A percentile compares a stretch with the other conserved stretches of the same genome.
Evolutionary conservation across 2,113 vertebrate species (phyloP).

Genomic region (Trachemys scripta): DNA sequence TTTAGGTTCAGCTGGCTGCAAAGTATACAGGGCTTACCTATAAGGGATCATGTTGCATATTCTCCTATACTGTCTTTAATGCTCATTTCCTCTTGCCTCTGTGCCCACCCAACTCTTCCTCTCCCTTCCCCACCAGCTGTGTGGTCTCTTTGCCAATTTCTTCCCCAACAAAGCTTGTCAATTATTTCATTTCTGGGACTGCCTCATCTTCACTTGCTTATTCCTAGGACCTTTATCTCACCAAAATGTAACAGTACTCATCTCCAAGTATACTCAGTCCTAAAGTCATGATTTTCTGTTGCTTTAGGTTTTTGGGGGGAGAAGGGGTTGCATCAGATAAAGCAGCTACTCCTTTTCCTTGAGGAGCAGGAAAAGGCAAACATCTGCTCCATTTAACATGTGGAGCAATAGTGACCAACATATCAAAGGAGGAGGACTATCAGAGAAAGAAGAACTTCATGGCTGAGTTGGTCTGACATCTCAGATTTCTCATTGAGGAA

Average conservation of each 20-base stretch:
- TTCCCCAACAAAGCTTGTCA: neutral
- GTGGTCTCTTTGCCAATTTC: accelerated
- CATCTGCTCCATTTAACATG: neutral
- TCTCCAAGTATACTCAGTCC: accelerated
- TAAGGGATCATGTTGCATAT: neutral
- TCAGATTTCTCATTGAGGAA: neutral
- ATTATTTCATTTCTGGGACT: neutral
- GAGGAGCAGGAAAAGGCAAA: neutral
- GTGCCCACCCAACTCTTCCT: accelerated
- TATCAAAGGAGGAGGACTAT: neutral
- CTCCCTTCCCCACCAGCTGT: accelerated
- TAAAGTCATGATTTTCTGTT: neutral
- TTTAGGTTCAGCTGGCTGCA: accelerated
- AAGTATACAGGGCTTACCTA: neutral
- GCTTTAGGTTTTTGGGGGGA: neutral
- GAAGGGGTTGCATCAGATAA: neutral
- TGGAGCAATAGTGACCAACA: neutral
- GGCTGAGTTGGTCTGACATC: accelerated
- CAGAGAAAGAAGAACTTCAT: accelerated
- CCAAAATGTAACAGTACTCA: neutral
- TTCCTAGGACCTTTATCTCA: neutral
- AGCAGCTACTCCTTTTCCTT: accelerated
- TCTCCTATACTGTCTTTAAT: neutral
- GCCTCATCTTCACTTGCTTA: too few species aligned
- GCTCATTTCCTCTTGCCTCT: neutral